These are phyloP conservation scores for Daktulosphaira vitifoliae DNA, from an alignment of 1,140 invertebrate genomes.

Conservation along the genomic window DNA sequence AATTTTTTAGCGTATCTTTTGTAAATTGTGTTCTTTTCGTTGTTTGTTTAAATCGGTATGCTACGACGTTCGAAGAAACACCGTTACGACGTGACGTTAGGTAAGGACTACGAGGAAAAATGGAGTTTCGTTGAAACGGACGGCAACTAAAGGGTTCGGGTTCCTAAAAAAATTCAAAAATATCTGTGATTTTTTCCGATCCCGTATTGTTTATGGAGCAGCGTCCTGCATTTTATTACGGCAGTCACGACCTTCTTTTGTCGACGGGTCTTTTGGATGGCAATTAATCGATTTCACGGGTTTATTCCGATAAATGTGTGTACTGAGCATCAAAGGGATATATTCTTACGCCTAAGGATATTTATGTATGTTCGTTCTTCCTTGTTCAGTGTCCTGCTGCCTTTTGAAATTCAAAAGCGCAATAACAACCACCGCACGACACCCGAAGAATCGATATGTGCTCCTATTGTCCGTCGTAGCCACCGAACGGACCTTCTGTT, in stretches of 20 bases:
- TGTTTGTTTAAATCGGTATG: too few species aligned
- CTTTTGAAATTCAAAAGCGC: slow-evolving; percentile 6
- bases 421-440: slow-evolving; percentile 9
- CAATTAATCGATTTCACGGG: slow-evolving; percentile 31
- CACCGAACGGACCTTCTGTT: slow-evolving; percentile 5
- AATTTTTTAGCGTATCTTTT: too few species aligned
- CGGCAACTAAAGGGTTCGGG: too few species aligned
- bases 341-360: too few species aligned
- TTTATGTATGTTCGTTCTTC: too few species aligned
- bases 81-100: too few species aligned
- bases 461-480: not conserved
- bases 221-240: not conserved
- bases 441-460: not conserved
- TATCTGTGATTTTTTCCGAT: not conserved
- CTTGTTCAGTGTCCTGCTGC: not conserved
- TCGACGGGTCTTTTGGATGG: not conserved
- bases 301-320: not conserved
- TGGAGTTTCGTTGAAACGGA: too few species aligned
- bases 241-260: not conserved
- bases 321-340: too few species aligned
- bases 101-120: too few species aligned
- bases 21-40: too few species aligned
- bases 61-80: too few species aligned
- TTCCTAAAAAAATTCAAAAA: too few species aligned
- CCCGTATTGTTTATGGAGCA: not conserved